phyloP scores from a whole-genome alignment of 2,113 vertebrate species.

The Danionella cerebrum region DNA sequence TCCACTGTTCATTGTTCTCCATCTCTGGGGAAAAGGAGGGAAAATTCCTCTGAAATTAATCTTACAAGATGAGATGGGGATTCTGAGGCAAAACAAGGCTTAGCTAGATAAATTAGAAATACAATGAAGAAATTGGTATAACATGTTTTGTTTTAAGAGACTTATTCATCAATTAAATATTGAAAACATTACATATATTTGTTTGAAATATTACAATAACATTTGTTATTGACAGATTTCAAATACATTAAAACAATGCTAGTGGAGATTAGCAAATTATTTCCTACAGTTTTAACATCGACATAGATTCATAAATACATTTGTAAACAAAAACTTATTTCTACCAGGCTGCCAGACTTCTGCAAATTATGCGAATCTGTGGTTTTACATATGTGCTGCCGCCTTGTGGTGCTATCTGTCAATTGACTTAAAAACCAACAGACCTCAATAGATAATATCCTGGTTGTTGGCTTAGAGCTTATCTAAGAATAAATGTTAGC shows the following conservation, averaged over 20 bases:
- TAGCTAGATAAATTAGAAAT: not conserved
- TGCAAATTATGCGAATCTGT: not conserved
- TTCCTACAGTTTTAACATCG: not conserved
- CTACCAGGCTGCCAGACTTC: not conserved
- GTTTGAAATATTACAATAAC: not conserved
- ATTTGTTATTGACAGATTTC: not conserved
- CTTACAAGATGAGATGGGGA: not conserved
- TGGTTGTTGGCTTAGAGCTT: not conserved
- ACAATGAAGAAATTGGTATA: not conserved
- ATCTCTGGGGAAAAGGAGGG: slow-evolving; percentile 1
- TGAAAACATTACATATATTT: not conserved
- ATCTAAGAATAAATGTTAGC: not conserved
- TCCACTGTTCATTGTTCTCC: slow-evolving; percentile 9
- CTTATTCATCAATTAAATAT: not conserved
- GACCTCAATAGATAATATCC: not conserved
- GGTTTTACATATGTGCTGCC: slow-evolving; percentile 20
- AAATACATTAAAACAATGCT: not conserved
- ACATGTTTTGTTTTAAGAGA: not conserved
- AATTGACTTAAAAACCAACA: too few relatives aligned
- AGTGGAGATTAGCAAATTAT: not conserved
- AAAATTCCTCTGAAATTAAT: slow-evolving; percentile 8
- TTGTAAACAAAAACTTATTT: too few relatives aligned
- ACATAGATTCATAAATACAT: not conserved
- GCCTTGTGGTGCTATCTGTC: slow-evolving; percentile 24
- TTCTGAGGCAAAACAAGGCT: not conserved